phyloP scores from a whole-genome alignment of 2,113 vertebrate species.

The Chitala chitala region DNA sequence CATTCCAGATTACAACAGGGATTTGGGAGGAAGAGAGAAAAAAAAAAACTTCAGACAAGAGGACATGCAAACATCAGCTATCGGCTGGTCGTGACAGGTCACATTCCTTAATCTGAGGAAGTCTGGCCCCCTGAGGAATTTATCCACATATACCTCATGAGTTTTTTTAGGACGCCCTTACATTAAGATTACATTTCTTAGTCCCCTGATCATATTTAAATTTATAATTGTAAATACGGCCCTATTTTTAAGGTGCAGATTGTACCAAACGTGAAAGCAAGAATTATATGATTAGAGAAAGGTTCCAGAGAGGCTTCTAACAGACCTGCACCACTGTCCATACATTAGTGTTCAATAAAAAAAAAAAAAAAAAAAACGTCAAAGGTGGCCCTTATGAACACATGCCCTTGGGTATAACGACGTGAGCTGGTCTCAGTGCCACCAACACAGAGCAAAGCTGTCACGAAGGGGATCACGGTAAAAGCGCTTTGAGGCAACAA shows the following conservation, averaged over 20 bases:
- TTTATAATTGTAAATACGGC: not conserved
- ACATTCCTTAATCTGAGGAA: slow-evolving; percentile 56
- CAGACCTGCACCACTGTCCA: not conserved
- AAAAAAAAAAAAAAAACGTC: not conserved
- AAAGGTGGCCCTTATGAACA: too few relatives aligned
- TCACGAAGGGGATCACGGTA: too few relatives aligned
- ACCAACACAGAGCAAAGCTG: too few relatives aligned
- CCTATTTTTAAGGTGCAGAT: not conserved
- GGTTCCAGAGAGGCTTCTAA: not conserved
- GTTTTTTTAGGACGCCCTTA: not conserved
- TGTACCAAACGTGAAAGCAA: too few relatives aligned
- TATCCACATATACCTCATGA: slow-evolving; percentile 24
- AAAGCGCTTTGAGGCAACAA: too few relatives aligned
- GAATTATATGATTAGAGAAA: not conserved
- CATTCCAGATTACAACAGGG: slow-evolving; percentile 74
- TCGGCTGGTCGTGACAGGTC: slow-evolving; percentile 47
- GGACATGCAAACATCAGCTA: slow-evolving; percentile 55
- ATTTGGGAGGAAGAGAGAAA: slow-evolving; percentile 56
- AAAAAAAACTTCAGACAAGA: slow-evolving; percentile 57
- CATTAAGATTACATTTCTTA: not conserved
- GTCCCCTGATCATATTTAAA: not conserved
- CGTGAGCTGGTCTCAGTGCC: too few relatives aligned
- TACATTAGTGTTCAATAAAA: not conserved
- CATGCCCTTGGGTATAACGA: too few relatives aligned
- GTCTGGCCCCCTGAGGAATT: slow-evolving; percentile 24